Conservation (phyloP, 1,140 invertebrate species). For the Drosophila sp. region DNA sequence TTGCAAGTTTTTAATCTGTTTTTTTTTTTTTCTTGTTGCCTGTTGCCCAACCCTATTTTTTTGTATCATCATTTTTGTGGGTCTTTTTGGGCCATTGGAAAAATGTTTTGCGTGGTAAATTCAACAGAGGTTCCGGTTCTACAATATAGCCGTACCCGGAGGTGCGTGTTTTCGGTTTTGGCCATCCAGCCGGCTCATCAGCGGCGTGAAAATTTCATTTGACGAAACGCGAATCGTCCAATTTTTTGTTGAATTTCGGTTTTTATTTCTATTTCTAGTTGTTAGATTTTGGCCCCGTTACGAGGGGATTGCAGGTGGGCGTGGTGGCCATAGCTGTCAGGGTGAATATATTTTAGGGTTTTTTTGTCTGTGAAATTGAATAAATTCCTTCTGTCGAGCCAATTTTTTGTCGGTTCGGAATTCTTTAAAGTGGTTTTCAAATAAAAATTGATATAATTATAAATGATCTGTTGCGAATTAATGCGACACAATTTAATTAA, state of each 20-base stretch:
- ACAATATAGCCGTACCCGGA: conserved; percentile 14
- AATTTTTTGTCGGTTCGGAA: neutral
- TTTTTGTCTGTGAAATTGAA: conserved; percentile 9
- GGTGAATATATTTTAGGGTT: conserved; percentile 5
- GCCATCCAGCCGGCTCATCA: conserved; percentile 36
- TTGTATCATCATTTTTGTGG: conserved; percentile 2
- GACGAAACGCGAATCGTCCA: conserved; percentile 41
- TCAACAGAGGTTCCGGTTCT: conserved; percentile 41
- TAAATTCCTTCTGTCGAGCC: neutral
- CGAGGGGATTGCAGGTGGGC: no score
- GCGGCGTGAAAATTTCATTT: conserved; percentile 76
- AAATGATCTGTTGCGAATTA: conserved; percentile 1
- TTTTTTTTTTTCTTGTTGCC: conserved; percentile 28
- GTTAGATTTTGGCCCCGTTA: conserved; percentile 37
- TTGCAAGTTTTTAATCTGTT: conserved; percentile 75
- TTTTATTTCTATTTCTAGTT: conserved; percentile 55
- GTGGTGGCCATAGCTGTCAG: neutral
- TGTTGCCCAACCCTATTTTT: conserved; percentile 32
- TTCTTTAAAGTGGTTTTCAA: conserved; percentile 1
- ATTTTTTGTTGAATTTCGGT: conserved; percentile 52
- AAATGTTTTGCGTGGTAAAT: conserved; percentile 73
- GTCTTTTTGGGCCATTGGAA: conserved; percentile 37
- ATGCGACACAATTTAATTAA: conserved; percentile 4
- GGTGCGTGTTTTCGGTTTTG: conserved; percentile 50
- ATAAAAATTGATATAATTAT: conserved; percentile 3